phyloP scores from a whole-genome alignment of 2,888 invertebrate species.

The Drosophila parthenogenetica region DNA sequence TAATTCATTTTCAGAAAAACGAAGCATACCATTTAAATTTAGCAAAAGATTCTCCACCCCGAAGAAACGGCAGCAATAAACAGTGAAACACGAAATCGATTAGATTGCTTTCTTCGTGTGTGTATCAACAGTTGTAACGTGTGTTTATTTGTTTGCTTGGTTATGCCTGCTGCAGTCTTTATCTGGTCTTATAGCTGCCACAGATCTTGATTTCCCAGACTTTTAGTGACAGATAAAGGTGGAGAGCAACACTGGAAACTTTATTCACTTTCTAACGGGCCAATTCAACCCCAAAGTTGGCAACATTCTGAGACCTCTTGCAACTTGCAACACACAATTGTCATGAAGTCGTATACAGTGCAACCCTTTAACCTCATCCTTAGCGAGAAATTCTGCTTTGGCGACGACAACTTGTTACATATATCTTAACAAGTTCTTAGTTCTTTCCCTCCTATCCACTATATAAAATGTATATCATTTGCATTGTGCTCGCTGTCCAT shows the following conservation, averaged over 20 bases:
- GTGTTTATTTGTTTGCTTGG: constrained; percentile 3
- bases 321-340: constrained; percentile 49
- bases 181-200: constrained; percentile 33
- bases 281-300: constrained; percentile 29
- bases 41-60: neutral
- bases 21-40: neutral
- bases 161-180: constrained; percentile 22
- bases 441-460: neutral
- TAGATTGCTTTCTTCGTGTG: neutral
- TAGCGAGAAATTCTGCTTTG: constrained; percentile 45
- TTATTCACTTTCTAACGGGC: constrained; percentile 65
- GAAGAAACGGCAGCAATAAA: neutral
- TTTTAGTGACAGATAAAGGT: neutral
- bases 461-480: constrained; percentile 31
- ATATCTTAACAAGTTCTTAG: constrained; percentile 54
- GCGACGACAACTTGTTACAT: constrained; percentile 69
- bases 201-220: constrained; percentile 4
- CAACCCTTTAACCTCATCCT: constrained; percentile 44
- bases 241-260: constrained; percentile 30
- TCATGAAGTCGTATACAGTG: constrained; percentile 48
- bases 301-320: constrained; percentile 32
- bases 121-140: constrained; percentile 15
- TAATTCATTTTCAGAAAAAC: neutral
- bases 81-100: neutral
- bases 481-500: constrained; percentile 60